Evolutionary conservation across 2,888 invertebrate species (phyloP).

Genomic region (Eumerus sabulonum): DNA sequence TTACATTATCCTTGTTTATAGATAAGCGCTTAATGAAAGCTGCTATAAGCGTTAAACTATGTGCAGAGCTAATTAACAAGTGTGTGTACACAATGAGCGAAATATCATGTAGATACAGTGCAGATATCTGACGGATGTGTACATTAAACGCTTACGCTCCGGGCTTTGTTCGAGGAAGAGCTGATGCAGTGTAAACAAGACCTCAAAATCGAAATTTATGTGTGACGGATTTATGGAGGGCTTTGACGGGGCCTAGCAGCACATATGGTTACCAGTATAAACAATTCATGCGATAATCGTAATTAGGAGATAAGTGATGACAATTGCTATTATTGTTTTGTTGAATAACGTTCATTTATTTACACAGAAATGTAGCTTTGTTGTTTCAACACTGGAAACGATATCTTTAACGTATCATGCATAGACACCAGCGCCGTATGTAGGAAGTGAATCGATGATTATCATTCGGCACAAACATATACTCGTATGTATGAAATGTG

Average conservation of each 20-base stretch:
- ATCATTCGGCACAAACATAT: no score
- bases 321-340: slow-evolving; percentile 60
- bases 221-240: slow-evolving; percentile 59
- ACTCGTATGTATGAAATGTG: no score
- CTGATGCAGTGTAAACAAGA: slow-evolving; percentile 68
- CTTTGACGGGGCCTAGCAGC: slow-evolving; percentile 43
- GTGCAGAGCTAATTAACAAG: slow-evolving; percentile 69
- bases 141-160: slow-evolving; percentile 67
- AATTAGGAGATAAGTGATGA: slow-evolving; percentile 67
- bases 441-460: no score
- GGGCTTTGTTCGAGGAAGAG: slow-evolving; percentile 66
- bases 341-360: slow-evolving; percentile 48
- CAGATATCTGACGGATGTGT: slow-evolving; percentile 68
- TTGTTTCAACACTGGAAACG: slow-evolving; percentile 38
- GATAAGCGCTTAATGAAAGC: slow-evolving; percentile 69
- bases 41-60: slow-evolving; percentile 69
- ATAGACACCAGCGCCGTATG: no score
- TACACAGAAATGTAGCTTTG: slow-evolving; percentile 33
- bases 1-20: slow-evolving; percentile 69
- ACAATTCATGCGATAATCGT: slow-evolving; percentile 63
- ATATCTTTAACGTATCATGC: slow-evolving; percentile 4
- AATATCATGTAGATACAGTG: slow-evolving; percentile 67
- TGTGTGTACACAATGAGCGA: slow-evolving; percentile 68
- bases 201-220: slow-evolving; percentile 67
- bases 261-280: slow-evolving; percentile 47